Conservation (phyloP, 2,113 vertebrate species). For the Chaetops frenatus region DNA sequence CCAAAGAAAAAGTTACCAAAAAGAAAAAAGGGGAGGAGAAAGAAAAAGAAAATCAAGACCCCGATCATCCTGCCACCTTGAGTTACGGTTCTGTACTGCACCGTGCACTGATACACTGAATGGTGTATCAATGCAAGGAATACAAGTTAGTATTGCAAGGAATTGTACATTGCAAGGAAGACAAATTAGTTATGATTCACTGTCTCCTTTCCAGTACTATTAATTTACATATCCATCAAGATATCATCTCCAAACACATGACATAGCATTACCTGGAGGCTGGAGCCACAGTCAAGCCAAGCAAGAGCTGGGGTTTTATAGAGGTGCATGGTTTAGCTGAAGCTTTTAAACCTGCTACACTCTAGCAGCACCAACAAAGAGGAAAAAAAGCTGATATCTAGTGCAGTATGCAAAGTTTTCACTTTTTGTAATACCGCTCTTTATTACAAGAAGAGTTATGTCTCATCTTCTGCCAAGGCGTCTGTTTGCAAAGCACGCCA, state of each 20-base stretch:
- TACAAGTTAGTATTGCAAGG: too few relatives aligned
- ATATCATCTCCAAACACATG: not conserved
- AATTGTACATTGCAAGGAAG: not conserved
- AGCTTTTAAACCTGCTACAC: not conserved
- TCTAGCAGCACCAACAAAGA: not conserved
- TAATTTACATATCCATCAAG: not conserved
- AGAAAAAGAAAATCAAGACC: not conserved
- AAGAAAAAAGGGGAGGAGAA: fast-evolving
- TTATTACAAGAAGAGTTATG: not conserved
- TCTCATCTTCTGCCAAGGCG: slow-evolving; percentile 7
- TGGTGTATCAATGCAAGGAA: not conserved
- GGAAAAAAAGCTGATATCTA: not conserved
- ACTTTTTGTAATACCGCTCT: not conserved
- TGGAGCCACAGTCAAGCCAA: not conserved
- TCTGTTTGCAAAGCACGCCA: not conserved
- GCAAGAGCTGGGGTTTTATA: not conserved
- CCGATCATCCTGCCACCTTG: slow-evolving; percentile 40
- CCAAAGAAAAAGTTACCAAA: not conserved
- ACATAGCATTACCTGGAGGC: not conserved
- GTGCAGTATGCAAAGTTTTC: not conserved
- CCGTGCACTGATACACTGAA: not conserved
- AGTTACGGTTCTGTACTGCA: not conserved
- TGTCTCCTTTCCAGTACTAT: not conserved
- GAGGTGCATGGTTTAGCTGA: not conserved
- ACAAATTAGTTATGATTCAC: not conserved